These are phyloP conservation scores for Scytalopus superciliaris DNA, from an alignment of 2,113 vertebrate species.

Conservation along the genomic window DNA sequence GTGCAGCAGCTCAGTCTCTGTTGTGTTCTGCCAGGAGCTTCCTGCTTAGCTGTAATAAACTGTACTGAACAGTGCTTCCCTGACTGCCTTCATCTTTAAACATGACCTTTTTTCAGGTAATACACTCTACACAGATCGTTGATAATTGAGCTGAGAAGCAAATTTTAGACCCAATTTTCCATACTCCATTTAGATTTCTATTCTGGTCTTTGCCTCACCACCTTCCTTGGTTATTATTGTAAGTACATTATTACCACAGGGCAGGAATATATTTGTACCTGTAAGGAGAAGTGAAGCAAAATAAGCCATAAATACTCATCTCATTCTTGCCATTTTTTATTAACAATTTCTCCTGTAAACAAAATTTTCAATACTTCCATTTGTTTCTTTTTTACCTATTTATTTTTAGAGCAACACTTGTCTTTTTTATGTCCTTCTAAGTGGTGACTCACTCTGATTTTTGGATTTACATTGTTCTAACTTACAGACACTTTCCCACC, in stretches of 20 bases:
- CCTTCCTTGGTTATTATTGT: background rate
- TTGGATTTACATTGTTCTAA: background rate
- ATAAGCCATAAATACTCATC: background rate
- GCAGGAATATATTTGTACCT: background rate
- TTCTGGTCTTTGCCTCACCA: background rate
- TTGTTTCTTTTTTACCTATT: background rate
- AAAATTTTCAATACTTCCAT: background rate
- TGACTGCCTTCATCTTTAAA: background rate
- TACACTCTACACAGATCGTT: background rate
- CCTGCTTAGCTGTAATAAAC: background rate
- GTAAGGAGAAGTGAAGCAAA: background rate
- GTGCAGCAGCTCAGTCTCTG: background rate
- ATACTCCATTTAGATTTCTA: background rate
- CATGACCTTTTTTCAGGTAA: background rate
- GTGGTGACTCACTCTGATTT: background rate
- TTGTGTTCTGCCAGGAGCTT: background rate
- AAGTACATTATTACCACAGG: background rate
- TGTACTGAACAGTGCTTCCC: background rate
- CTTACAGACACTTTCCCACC: background rate
- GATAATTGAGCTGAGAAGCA: background rate
- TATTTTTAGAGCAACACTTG: constrained; percentile 1
- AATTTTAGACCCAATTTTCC: background rate
- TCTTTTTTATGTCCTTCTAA: background rate
- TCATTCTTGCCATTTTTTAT: background rate
- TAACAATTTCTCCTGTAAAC: background rate